Evolutionary conservation across 2,797 vertebrate genomes (phyloP), one percentile per base, ranked within the genome.

Genomic region (Diceros bicornis): DNA sequence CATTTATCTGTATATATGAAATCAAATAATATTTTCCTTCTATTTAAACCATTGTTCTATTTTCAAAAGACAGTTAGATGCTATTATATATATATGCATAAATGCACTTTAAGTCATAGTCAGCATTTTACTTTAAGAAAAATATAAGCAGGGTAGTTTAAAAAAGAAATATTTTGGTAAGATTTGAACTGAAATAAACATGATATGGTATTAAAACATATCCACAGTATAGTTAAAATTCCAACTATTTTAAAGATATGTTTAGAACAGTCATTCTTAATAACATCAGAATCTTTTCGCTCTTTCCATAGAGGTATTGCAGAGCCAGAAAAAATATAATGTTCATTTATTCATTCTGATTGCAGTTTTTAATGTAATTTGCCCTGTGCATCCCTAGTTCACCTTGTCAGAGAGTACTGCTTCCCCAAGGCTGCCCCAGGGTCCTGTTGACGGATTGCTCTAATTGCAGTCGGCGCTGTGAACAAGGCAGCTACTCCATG

Each of bases 401-500:
- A 99, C 99, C 99, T 99, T 98, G 99, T 98, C 95, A 99, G 98
- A 0, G 98, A 97, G 98, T 99, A 99, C 96, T 98, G 99, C 94
- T 98, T 99, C 96, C 99, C 99, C 13, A 99, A 71, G 37, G 97
- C 97, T 71, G 99, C 99, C 32, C 99, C 98, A 20, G 99, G 99
- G 98, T 99, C 99, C 98, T 99, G 99, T 97, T 99, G 99, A 98
- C 99, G 99, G 95, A 99, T 99, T 96, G 99, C 99, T 98, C 99
- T 99, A 98, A 99, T 99, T 97, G 99, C 99, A 50, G 99, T 99
- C 62, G 99, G 99, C 1, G 99, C 99, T 21, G 99, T 99, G 98
- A 99, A 99, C 99, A 99, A 98, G 96, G 99, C 99, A 79, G 99
- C 98, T 18, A 99, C 99, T 77, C 99, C 99, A 90, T 99, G 99